Evolutionary conservation across 2,888 invertebrate species (phyloP).

Genomic region (Suillia variegata): DNA sequence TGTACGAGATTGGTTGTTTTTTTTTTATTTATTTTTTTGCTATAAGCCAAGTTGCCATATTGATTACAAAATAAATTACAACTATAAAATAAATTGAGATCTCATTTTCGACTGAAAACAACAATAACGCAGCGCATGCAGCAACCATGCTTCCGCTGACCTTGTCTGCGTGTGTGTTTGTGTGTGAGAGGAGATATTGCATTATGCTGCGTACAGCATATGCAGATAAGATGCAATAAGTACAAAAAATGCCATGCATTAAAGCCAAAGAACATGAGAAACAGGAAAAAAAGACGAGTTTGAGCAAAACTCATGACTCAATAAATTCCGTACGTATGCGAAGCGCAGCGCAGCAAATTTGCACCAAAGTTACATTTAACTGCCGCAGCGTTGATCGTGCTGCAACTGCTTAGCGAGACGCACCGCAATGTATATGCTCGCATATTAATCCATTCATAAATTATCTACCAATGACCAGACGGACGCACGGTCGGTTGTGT

Average conservation of each 20-base stretch:
- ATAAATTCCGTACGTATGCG: neutral
- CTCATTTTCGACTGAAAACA: neutral
- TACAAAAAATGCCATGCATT: neutral
- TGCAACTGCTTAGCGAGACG: no score
- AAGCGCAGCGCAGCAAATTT: neutral
- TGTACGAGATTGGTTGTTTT: no score
- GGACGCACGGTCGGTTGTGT: neutral
- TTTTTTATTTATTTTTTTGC: no score
- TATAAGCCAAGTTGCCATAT: neutral
- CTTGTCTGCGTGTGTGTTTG: neutral
- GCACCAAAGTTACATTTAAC: no score
- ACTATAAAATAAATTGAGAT: constrained; percentile 1
- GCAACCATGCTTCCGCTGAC: constrained; percentile 3
- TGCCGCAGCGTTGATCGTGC: no score
- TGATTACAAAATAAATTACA: neutral
- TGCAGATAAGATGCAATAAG: neutral
- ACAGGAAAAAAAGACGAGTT: no score
- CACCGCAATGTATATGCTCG: neutral
- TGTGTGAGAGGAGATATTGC: neutral
- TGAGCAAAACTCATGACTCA: neutral
- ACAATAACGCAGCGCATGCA: neutral
- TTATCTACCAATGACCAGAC: neutral
- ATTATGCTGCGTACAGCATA: neutral
- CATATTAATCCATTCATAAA: constrained; percentile 3
- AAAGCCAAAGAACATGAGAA: neutral